Conservation (phyloP, 2,888 invertebrate species). For the Aphidoletes aphidimyza region DNA sequence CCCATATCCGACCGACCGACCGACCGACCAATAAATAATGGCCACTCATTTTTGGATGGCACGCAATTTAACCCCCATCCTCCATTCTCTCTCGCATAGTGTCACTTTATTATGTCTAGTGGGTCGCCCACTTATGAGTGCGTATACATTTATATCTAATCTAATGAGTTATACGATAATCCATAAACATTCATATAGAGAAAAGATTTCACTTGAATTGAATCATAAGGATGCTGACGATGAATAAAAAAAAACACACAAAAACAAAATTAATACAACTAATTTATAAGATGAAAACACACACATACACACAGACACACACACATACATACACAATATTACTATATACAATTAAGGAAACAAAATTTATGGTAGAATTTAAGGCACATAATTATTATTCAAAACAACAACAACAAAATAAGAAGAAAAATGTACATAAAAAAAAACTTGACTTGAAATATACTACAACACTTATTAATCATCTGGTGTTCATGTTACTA, state of each 20-base stretch:
- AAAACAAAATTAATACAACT: slow-evolving; percentile 43
- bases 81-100: too few relatives aligned
- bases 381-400: slow-evolving; percentile 51
- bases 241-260: background rate
- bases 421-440: slow-evolving; percentile 38
- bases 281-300: slow-evolving; percentile 41
- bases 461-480: slow-evolving; percentile 38
- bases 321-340: slow-evolving; percentile 15
- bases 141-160: slow-evolving; percentile 33
- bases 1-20: too few relatives aligned
- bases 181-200: slow-evolving; percentile 17
- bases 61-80: too few relatives aligned
- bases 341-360: slow-evolving; percentile 28
- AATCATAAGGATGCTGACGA: slow-evolving; percentile 1
- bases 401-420: background rate
- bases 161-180: slow-evolving; percentile 49
- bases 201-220: slow-evolving; percentile 32
- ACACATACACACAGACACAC: too few relatives aligned
- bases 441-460: slow-evolving; percentile 48
- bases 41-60: too few relatives aligned
- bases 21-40: too few relatives aligned
- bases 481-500: slow-evolving; percentile 31
- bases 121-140: background rate
- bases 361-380: slow-evolving; percentile 12
- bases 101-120: background rate